Base-by-base conservation (phyloP, 2,113 vertebrate genomes). In the Corythaeola cristata region DNA sequence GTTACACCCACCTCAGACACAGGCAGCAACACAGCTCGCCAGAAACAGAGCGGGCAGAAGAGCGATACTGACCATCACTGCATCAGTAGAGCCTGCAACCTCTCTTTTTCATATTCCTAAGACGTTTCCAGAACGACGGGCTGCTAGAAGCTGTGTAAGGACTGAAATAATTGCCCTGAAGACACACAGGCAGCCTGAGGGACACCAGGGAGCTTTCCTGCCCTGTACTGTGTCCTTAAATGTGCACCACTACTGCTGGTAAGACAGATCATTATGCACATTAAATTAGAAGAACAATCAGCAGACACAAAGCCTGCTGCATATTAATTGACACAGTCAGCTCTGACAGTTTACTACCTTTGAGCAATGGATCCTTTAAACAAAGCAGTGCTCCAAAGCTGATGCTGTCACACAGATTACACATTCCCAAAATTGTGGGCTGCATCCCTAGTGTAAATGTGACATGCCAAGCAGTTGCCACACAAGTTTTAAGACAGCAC, bases 61-160 rank as follows among this genome's bases (percentile, higher is more conserved):
- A 24, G 15, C 6, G 20, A 86, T 44, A 15, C 27, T 49, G 72
- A 73, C 33, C 59, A 53, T 5, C 20, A 17, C 28, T 32, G 24
- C 28, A 52, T 3, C 30, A 86, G 63, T 3, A 41, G 17, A 60
- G 27, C 19, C 77, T 74, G 28, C 20, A 78, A 33, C 11, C 35
- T 69, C 58, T 68, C 49, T 74, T 26, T 20, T 74, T 21, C 47
- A 15, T 33, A 12, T 30, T 75, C 53, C 11, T 22, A 60, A 47
- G 8, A n/a, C 0, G 1, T 5, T 5, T 33, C 20, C 37, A 39
- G 60, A 55, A 62, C 0, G 0, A 5, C 3, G 11, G 24, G n/a
- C 23, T 3, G 2, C 26, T 49, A 68, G 23, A 59, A 85, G 52
- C 47, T 63, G 23, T 1, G 1, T 8, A 75, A 73, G 45, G 49